These are phyloP conservation scores for Volucella zonaria DNA, from an alignment of 2,888 invertebrate genomes.

Conservation along the genomic window DNA sequence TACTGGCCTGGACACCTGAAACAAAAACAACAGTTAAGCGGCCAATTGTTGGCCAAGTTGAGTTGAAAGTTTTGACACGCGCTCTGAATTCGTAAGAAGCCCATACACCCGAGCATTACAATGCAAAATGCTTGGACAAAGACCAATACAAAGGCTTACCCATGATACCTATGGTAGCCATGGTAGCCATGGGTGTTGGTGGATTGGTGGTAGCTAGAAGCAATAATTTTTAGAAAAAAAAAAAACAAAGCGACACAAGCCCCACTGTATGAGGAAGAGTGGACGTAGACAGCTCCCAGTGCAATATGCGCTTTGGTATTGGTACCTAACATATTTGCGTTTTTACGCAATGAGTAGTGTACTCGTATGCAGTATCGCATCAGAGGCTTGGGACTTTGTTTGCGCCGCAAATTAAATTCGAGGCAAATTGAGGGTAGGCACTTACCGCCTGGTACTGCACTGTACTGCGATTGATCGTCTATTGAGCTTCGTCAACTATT, in stretches of 20 bases:
- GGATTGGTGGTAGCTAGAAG: not conserved
- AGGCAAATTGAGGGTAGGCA: slow-evolving; percentile 36
- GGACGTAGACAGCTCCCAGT: slow-evolving; percentile 7
- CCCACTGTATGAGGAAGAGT: too few relatives aligned
- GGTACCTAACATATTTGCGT: slow-evolving; percentile 33
- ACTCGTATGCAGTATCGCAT: slow-evolving; percentile 2
- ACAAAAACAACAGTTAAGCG: slow-evolving; percentile 57
- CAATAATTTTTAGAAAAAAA: not conserved
- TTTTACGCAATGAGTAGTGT: slow-evolving; percentile 51
- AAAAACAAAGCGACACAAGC: too few relatives aligned
- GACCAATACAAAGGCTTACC: slow-evolving; percentile 42
- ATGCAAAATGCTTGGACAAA: slow-evolving; percentile 43
- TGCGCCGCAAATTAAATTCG: slow-evolving; percentile 37
- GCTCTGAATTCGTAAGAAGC: slow-evolving; percentile 65
- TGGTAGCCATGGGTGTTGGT: not conserved
- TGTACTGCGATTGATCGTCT: slow-evolving; percentile 25
- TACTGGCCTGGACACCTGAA: slow-evolving; percentile 58
- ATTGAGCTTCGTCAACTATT: slow-evolving; percentile 49
- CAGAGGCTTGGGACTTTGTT: slow-evolving; percentile 14
- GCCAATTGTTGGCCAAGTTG: slow-evolving; percentile 63
- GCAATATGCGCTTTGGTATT: slow-evolving; percentile 27
- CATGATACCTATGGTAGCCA: slow-evolving; percentile 24
- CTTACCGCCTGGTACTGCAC: not conserved
- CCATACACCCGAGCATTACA: slow-evolving; percentile 16
- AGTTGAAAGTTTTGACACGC: slow-evolving; percentile 72